These are phyloP conservation scores for Callosobruchus maculatus DNA, from an alignment of 2,888 invertebrate genomes.

Conservation along the genomic window DNA sequence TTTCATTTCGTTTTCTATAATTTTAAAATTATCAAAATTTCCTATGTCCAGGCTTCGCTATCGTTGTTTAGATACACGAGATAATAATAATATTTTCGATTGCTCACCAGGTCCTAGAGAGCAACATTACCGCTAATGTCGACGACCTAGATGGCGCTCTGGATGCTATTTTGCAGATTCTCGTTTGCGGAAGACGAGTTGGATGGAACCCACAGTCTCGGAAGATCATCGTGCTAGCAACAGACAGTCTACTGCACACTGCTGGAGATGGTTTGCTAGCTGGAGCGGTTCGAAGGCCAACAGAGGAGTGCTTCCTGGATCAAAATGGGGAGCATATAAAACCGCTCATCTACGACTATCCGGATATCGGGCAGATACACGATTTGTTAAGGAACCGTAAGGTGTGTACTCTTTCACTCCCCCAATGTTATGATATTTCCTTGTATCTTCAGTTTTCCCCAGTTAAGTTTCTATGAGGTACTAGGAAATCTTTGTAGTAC, in stretches of 20 bases:
- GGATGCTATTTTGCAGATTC: constrained; percentile 78
- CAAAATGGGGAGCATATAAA: constrained; percentile 52
- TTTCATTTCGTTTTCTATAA: not conserved
- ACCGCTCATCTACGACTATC: constrained; percentile 65
- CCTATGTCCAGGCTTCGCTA: too few species aligned
- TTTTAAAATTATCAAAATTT: not conserved
- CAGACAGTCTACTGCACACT: constrained; percentile 47
- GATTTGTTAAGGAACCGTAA: constrained; percentile 33
- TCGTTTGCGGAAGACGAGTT: constrained; percentile 62
- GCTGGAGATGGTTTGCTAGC: constrained; percentile 75
- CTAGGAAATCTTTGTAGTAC: too few species aligned
- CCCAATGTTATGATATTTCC: too few species aligned
- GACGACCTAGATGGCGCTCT: constrained; percentile 66
- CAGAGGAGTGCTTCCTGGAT: constrained; percentile 25
- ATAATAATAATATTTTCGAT: too few species aligned
- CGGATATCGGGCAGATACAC: constrained; percentile 52
- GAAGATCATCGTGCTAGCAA: constrained; percentile 34
- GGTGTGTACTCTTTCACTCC: constrained; percentile 11
- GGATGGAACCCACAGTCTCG: constrained; percentile 73
- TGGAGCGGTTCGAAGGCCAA: constrained; percentile 43
- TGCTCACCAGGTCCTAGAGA: constrained; percentile 19
- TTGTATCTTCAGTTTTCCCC: too few species aligned
- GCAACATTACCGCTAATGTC: constrained; percentile 30
- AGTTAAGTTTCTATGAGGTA: too few species aligned
- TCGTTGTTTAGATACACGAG: too few species aligned